Conservation (phyloP, 2,888 invertebrate species). For the Rotaria macrura region DNA sequence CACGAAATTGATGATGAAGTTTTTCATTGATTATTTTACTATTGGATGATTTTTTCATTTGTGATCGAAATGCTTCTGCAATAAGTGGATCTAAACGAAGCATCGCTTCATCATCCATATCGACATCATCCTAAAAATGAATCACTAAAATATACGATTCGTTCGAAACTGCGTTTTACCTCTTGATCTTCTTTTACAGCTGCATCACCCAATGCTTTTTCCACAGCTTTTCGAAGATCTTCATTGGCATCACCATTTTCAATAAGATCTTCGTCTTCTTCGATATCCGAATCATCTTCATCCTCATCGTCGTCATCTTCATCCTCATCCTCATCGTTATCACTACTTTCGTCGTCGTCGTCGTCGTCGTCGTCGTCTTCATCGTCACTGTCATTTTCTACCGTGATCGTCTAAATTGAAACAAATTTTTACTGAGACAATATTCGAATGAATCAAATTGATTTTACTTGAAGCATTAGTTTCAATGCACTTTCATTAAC, state of each 20-base stretch:
- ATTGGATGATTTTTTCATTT: conserved; percentile 2
- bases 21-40: conserved; percentile 1
- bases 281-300: no score
- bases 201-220: conserved; percentile 1
- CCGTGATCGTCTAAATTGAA: background rate
- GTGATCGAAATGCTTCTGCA: conserved; percentile 21
- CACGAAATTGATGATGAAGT: conserved; percentile 17
- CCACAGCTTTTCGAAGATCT: conserved; percentile 10
- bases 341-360: background rate
- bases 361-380: background rate
- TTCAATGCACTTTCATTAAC: background rate
- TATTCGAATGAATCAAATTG: background rate
- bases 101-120: conserved; percentile 16
- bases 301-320: background rate
- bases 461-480: background rate
- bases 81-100: conserved; percentile 15
- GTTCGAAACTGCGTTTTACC: background rate
- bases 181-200: background rate
- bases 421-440: background rate
- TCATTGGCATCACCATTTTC: background rate
- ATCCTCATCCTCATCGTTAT: background rate
- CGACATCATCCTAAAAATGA: background rate
- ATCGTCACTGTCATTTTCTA: background rate
- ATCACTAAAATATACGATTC: no score
- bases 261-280: background rate